Evolutionary conservation across 1,140 invertebrate species (phyloP).

Genomic region (Maniola jurtina): DNA sequence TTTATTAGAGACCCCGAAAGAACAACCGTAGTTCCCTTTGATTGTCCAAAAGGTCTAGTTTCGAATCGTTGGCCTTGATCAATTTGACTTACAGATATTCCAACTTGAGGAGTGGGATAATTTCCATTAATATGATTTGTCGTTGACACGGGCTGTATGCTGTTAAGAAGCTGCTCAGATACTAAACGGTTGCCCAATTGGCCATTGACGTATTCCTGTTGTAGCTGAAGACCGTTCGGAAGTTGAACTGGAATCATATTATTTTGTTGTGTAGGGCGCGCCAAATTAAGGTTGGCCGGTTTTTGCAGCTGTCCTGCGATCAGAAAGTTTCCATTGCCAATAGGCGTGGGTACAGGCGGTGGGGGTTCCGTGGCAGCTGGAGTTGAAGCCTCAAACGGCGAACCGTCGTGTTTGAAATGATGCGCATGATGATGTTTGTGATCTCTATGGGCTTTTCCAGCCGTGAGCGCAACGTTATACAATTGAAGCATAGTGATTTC

Average conservation of each 20-base stretch:
- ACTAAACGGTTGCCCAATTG: constrained; percentile 80
- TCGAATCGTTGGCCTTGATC: constrained; percentile 37
- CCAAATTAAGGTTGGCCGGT: constrained; percentile 80
- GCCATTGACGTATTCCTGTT: constrained; percentile 81
- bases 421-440: constrained; percentile 91
- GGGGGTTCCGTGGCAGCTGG: constrained; percentile 79
- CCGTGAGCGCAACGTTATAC: constrained; percentile 87
- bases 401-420: constrained; percentile 86
- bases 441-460: constrained; percentile 89
- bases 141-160: constrained; percentile 42
- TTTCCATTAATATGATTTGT: constrained; percentile 34
- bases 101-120: constrained; percentile 29
- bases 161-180: constrained; percentile 79
- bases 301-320: constrained; percentile 86
- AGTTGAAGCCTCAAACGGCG: constrained; percentile 78
- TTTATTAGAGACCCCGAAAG: constrained; percentile 68
- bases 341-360: constrained; percentile 67
- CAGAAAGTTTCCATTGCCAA: constrained; percentile 80
- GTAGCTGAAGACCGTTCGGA: constrained; percentile 69
- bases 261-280: constrained; percentile 75
- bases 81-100: constrained; percentile 33
- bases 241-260: constrained; percentile 65
- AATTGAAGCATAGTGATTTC: constrained; percentile 89
- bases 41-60: constrained; percentile 44
- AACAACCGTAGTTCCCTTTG: constrained; percentile 57